Evolutionary conservation across 2,888 invertebrate species (phyloP).

Genomic region (Heteropelma amictum): DNA sequence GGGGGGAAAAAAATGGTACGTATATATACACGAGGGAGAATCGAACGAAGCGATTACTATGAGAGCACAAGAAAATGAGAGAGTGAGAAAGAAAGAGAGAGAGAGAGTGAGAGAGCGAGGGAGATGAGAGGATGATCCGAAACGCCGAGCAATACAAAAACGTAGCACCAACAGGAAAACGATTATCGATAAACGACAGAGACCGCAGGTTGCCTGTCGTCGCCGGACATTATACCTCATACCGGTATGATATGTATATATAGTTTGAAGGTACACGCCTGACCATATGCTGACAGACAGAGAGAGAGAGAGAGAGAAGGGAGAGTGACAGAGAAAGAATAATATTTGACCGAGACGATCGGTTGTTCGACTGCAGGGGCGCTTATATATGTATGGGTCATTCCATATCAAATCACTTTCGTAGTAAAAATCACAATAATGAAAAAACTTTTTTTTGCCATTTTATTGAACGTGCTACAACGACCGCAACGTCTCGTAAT

Average conservation of each 20-base stretch:
- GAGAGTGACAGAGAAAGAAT: not conserved
- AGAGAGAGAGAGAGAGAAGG: constrained; percentile 7
- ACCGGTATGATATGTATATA: constrained; percentile 14
- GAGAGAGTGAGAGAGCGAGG: not conserved
- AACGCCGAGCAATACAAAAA: constrained; percentile 20
- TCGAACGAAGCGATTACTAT: constrained; percentile 37
- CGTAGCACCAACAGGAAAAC: constrained; percentile 56
- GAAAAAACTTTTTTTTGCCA: too few species aligned
- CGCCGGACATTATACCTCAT: constrained; percentile 51
- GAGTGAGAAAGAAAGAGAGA: constrained; percentile 1
- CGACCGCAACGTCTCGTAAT: too few species aligned
- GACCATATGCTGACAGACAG: constrained; percentile 50
- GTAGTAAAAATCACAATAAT: too few species aligned
- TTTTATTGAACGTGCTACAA: too few species aligned
- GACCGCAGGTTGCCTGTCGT: constrained; percentile 72
- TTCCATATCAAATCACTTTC: too few species aligned
- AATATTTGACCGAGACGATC: constrained; percentile 48
- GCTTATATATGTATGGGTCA: constrained; percentile 6
- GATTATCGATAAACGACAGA: constrained; percentile 73
- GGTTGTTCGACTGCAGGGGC: constrained; percentile 40
- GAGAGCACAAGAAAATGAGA: not conserved
- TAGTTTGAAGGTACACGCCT: constrained; percentile 35
- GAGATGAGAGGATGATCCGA: constrained; percentile 48
- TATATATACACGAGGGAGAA: constrained; percentile 7
- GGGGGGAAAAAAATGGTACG: constrained; percentile 19